Base-by-base conservation (phyloP, 2,888 invertebrate species). In the Lingula anatina region DNA sequence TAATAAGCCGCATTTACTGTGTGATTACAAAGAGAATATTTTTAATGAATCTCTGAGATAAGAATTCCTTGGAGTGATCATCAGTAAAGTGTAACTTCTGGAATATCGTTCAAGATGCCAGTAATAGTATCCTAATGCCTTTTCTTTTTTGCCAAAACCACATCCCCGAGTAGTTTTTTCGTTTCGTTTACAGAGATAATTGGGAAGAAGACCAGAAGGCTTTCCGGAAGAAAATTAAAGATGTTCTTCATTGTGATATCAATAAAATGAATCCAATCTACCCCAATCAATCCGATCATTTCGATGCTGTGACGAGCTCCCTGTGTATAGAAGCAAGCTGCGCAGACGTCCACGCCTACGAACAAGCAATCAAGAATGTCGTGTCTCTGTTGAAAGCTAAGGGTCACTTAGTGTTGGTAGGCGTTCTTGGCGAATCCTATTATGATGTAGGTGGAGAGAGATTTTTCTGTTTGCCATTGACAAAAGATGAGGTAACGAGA, bases 181-280 rank as follows among this genome's bases (percentile, higher is more conserved):
- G 15, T n/a, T n/a, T n/a, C n/a, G n/a, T 38, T 41, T 42, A 18
- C 5, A 42, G 42, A 42, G 26, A 24, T n/a, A 42, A 25, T 2
- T 42, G 42, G 42, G 35, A 44, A 44, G 21, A 44, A 12, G 18
- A 21, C 15, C 31, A 23, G 18, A 35, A 31, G 9, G 35, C 28
- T 7, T 23, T 44, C 18, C n/a, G 7, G 31, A 27, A 23, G 20
- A 44, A 28, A 28, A 3, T 44, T 7, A 44, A 18, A 15, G 44
- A 26, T n/a, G 23, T 44, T 31, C 21, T 44, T 20, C 23, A 21
- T 15, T 44, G 44, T 44, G 44, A 44, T 28, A 23, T 44, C 3
- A 24, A 23, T 12, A 7, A 12, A 2, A 15, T 12, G 18, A 44
- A 18, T n/a, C 44, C 44, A 3, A n/a, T 44, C 7, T 21, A 44